Evolutionary conservation across 2,113 vertebrate species (phyloP).

Genomic region (Caranx ignobilis): DNA sequence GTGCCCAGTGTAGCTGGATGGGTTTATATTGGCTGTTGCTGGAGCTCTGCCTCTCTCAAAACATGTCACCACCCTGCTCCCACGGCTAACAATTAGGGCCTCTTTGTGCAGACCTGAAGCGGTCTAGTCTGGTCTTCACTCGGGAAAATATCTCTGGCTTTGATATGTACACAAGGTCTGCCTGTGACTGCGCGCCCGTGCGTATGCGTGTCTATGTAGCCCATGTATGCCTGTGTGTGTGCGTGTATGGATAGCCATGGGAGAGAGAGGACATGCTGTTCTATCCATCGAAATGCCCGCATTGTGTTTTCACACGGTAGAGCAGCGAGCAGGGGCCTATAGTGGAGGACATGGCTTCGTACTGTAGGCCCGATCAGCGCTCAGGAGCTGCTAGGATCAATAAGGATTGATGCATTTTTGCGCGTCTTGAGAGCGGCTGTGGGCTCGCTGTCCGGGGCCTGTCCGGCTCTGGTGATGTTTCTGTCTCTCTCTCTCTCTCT

Average conservation of each 20-base stretch:
- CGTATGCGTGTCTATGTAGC: conserved; percentile 36
- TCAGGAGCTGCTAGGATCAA: conserved; percentile 65
- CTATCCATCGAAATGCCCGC: conserved; percentile 84
- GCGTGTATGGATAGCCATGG: conserved; percentile 54
- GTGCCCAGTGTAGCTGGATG: conserved; percentile 53
- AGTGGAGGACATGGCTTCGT: conserved; percentile 63
- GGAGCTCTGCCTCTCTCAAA: conserved; percentile 53
- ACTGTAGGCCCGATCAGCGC: conserved; percentile 64
- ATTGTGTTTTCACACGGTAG: conserved; percentile 81
- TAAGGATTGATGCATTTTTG: conserved; percentile 60
- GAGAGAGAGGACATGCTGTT: conserved; percentile 79
- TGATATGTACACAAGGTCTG: conserved; percentile 63
- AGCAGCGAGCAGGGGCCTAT: conserved; percentile 72
- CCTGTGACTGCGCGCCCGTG: conserved; percentile 51
- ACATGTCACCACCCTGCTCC: conserved; percentile 77
- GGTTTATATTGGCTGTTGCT: conserved; percentile 55
- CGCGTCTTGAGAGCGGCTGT: conserved; percentile 53
- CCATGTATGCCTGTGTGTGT: neutral
- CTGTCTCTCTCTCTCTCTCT: neutral
- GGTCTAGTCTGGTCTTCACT: conserved; percentile 53
- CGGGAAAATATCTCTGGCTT: conserved; percentile 43
- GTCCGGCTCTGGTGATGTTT: conserved; percentile 37
- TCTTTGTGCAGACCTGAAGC: conserved; percentile 44
- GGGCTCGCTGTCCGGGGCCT: conserved; percentile 35
- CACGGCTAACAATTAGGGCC: conserved; percentile 64